Evolutionary conservation across 1,140 invertebrate genomes (phyloP).

Genomic region (Brachionus calyciflorus): DNA sequence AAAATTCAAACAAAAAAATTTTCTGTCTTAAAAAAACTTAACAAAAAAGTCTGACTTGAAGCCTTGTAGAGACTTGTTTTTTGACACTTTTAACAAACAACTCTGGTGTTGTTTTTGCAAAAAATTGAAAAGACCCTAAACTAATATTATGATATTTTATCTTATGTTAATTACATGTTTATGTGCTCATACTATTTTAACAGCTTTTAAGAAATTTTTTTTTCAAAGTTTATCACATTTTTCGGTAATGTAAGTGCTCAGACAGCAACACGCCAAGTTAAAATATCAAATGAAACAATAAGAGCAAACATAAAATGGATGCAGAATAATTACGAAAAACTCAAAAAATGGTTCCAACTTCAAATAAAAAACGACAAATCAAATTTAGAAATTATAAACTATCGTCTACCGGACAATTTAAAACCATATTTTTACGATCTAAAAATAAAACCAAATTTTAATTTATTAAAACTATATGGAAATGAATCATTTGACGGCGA

Average conservation of each 20-base stretch:
- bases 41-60: too few species aligned
- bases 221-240: conserved; percentile 32
- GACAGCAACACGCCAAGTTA: background rate
- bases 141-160: too few species aligned
- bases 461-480: background rate
- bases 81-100: too few species aligned
- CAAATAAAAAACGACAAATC: background rate
- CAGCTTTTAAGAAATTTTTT: background rate
- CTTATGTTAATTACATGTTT: too few species aligned
- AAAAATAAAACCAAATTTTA: background rate
- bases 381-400: background rate
- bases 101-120: too few species aligned
- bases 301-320: conserved; percentile 35
- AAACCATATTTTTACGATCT: conserved; percentile 27
- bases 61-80: too few species aligned
- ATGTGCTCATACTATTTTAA: too few species aligned
- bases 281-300: conserved; percentile 39
- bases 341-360: conserved; percentile 4
- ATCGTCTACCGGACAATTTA: conserved; percentile 23
- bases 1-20: too few species aligned
- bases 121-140: too few species aligned
- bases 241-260: background rate
- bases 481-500: conserved; percentile 1
- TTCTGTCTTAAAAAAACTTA: too few species aligned
- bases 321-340: background rate